These are phyloP conservation scores for Catostomus latipinnis DNA, from an alignment of 2,797 vertebrate species.

Conservation along the genomic window DNA sequence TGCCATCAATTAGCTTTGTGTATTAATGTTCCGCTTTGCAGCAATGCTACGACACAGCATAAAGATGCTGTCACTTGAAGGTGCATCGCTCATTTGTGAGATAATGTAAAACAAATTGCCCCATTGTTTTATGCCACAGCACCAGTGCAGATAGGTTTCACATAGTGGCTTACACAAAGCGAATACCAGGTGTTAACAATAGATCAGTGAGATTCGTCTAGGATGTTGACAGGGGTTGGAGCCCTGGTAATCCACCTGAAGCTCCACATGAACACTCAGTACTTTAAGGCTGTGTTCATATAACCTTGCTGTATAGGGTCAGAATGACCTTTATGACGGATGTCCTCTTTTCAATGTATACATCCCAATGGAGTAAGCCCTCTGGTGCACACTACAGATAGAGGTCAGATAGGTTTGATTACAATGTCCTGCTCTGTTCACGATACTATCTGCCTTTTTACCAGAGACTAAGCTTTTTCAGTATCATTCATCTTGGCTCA, in stretches of 20 bases:
- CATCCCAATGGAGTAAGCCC: constrained; percentile 35
- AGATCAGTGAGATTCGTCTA: constrained; percentile 54
- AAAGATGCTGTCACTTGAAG: constrained; percentile 61
- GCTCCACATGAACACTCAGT: constrained; percentile 27
- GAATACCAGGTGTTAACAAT: constrained; percentile 57
- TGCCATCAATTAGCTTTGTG: constrained; percentile 62
- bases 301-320: constrained; percentile 42
- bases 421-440: constrained; percentile 55
- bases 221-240: too few relatives aligned
- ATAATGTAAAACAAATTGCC: constrained; percentile 64
- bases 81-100: constrained; percentile 60
- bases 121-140: constrained; percentile 60
- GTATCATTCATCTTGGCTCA: constrained; percentile 59
- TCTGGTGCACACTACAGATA: constrained; percentile 51
- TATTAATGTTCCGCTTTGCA: constrained; percentile 64
- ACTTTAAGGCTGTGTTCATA: constrained; percentile 48
- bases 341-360: constrained; percentile 48
- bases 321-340: constrained; percentile 52
- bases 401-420: constrained; percentile 58
- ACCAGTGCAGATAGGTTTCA: constrained; percentile 58
- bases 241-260: constrained; percentile 14
- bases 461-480: constrained; percentile 51
- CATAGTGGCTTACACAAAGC: constrained; percentile 57
- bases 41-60: constrained; percentile 46
- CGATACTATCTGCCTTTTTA: constrained; percentile 55